A percentile compares a stretch with the other conserved stretches of the same genome.
These are phyloP conservation scores for Mycalesis mineus DNA, from an alignment of 2,888 invertebrate genomes.

Conservation along the genomic window DNA sequence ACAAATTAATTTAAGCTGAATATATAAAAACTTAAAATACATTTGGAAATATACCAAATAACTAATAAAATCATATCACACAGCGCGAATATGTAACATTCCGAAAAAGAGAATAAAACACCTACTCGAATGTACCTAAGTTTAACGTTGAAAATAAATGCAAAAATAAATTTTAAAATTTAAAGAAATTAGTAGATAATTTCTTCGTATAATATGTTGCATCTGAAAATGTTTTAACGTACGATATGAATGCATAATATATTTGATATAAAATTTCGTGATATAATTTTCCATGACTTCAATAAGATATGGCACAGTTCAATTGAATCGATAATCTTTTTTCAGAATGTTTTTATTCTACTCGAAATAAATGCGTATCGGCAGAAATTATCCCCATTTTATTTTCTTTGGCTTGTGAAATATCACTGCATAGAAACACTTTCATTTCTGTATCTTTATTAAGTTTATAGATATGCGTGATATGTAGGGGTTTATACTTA, in stretches of 20 bases:
- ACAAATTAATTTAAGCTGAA: conserved; percentile 42
- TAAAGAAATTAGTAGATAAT: conserved; percentile 15
- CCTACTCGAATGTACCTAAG: conserved; percentile 38
- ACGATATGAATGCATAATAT: conserved; percentile 16
- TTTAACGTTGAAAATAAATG: conserved; percentile 65
- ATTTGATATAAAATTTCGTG: conserved; percentile 7
- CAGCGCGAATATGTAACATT: conserved; percentile 66
- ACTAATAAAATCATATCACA: conserved; percentile 71
- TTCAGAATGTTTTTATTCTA: conserved; percentile 45
- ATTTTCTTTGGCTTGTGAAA: conserved; percentile 74
- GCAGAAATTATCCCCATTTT: conserved; percentile 51
- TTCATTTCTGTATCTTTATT: conserved; percentile 42
- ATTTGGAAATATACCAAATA: conserved; percentile 55
- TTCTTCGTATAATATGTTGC: conserved; percentile 17
- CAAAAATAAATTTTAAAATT: conserved; percentile 42
- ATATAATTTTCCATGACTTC: conserved; percentile 20
- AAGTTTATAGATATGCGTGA: conserved; percentile 55
- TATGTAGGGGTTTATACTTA: conserved; percentile 56
- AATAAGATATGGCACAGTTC: conserved; percentile 53
- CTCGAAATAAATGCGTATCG: conserved; percentile 59
- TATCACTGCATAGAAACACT: conserved; percentile 72
- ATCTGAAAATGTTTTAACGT: background rate
- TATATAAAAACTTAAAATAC: conserved; percentile 50
- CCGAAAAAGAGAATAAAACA: conserved; percentile 55
- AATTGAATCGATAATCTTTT: conserved; percentile 32